Base-by-base conservation (phyloP, 2,888 invertebrate species). In the Apamea anceps region DNA sequence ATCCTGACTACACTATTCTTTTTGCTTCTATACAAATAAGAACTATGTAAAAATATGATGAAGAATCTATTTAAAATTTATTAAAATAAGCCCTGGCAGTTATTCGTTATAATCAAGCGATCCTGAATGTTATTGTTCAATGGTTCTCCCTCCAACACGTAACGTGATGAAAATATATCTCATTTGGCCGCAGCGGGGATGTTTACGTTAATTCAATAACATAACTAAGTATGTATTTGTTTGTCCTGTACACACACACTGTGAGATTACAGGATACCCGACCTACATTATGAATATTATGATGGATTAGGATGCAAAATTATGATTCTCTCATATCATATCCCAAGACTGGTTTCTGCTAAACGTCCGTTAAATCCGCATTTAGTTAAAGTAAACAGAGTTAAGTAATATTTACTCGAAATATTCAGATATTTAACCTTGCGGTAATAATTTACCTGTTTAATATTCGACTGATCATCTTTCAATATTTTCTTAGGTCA, bases 351-450 rank as follows among this genome's bases (percentile, higher is more conserved):
- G 75, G 78, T 81, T 74, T 81, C 73, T 83, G 75, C 72, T 10
- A 66, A 77, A 42, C 60, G 51, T 80, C 68, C 32, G 45, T 48
- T 77, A 63, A 63, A 77, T 48, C 60, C 12, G 45, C 54, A 12
- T 37, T 77, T 71, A 68, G 57, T 68, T 75, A 72, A 81, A 67
- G 42, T 82, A 85, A 87, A 82, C 76, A 82, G 13, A 18, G 42
- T 72, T 68, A 45, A 60, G 15, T 70, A 73, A 68, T 82, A 72
- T 80, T 87, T 80, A 81, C 82, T 45, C n/a, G 51, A 79, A 74
- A 72, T 70, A 70, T 73, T 84, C 48, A 37, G 45, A 54, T 42
- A 75, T 68, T 70, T 76, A 74, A 79, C 79, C 80, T 84, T 81
- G 87, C 28, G 1, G 7, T 63, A 72, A 76, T 18, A 63, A 67